These are phyloP conservation scores for Lepisosteus oculatus DNA, from an alignment of 2,113 vertebrate genomes.

Conservation along the genomic window DNA sequence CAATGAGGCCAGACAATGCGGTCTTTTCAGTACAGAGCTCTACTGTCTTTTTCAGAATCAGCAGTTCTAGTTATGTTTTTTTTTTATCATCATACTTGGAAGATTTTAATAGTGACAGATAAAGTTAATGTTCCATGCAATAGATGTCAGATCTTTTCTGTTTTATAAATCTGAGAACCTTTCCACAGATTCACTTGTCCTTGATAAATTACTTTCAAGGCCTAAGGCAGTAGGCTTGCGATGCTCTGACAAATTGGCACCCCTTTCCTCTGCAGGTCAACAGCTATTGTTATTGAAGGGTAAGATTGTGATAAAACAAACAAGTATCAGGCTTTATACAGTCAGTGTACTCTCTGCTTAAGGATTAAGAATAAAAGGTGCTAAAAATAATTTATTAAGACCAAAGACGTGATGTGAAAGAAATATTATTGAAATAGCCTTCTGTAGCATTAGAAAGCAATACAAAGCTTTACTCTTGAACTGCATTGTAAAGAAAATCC, in stretches of 20 bases:
- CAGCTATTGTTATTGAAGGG: neutral
- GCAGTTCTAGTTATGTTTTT: slow-evolving; percentile 7
- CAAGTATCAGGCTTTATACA: neutral
- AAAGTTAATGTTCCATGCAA: slow-evolving; percentile 40
- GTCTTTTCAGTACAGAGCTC: neutral
- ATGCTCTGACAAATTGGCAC: slow-evolving; percentile 1
- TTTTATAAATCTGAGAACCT: slow-evolving; percentile 36
- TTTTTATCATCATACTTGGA: slow-evolving; percentile 22
- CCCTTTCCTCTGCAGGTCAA: neutral
- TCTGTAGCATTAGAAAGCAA: neutral
- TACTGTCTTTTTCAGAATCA: slow-evolving; percentile 3
- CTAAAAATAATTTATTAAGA: slow-evolving; percentile 2
- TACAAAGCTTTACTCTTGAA: neutral
- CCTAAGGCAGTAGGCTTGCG: neutral
- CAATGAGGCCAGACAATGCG: neutral
- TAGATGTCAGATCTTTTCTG: slow-evolving; percentile 34
- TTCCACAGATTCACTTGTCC: slow-evolving; percentile 30
- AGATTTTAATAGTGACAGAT: slow-evolving; percentile 35
- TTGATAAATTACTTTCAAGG: slow-evolving; percentile 26
- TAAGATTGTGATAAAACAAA: slow-evolving; percentile 1
- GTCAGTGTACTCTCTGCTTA: neutral
- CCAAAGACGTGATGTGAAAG: neutral
- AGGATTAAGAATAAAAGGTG: slow-evolving; percentile 11
- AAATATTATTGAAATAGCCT: neutral
- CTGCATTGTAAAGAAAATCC: no score